Conservation (phyloP, 2,888 invertebrate genomes). For the Exephanes ischioxanthus region DNA sequence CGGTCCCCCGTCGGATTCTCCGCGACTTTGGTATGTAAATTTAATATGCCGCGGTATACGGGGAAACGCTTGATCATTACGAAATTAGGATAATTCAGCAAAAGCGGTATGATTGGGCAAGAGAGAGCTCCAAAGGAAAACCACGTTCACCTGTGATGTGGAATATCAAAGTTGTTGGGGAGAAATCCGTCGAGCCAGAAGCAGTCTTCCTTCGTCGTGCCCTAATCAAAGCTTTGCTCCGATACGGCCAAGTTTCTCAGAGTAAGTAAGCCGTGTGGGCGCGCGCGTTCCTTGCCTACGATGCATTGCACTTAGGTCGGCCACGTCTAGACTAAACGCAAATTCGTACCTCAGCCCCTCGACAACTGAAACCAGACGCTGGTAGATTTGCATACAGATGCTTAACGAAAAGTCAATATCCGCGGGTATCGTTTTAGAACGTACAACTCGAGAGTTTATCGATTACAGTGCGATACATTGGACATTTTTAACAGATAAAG, state of each 20-base stretch:
- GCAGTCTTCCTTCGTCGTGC: slow-evolving; percentile 19
- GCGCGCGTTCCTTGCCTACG: neutral
- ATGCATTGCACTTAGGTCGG: neutral
- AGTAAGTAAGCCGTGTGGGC: slow-evolving; percentile 40
- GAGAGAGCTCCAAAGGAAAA: neutral
- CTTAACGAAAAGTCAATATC: slow-evolving; percentile 6
- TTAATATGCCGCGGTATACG: slow-evolving; percentile 35
- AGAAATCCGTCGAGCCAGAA: slow-evolving; percentile 1
- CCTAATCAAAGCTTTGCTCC: slow-evolving; percentile 50
- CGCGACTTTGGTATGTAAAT: slow-evolving; percentile 4
- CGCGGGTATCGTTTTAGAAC: neutral
- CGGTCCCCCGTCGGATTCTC: neutral
- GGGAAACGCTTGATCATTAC: slow-evolving; percentile 70
- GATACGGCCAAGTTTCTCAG: slow-evolving; percentile 46
- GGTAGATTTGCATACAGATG: slow-evolving; percentile 1
- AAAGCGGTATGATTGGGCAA: slow-evolving; percentile 3
- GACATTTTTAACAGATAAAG: neutral
- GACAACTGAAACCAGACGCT: slow-evolving; percentile 1
- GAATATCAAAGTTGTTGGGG: slow-evolving; percentile 67
- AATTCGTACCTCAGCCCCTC: slow-evolving; percentile 12
- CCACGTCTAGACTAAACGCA: neutral
- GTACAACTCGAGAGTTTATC: neutral
- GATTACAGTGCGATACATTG: neutral
- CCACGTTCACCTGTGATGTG: slow-evolving; percentile 73
- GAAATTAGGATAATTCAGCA: slow-evolving; percentile 72